Percentiles rank a stretch among this genome's conserved stretches.
Evolutionary conservation across 2,888 invertebrate species (phyloP).

Genomic region (Agrochola litura): DNA sequence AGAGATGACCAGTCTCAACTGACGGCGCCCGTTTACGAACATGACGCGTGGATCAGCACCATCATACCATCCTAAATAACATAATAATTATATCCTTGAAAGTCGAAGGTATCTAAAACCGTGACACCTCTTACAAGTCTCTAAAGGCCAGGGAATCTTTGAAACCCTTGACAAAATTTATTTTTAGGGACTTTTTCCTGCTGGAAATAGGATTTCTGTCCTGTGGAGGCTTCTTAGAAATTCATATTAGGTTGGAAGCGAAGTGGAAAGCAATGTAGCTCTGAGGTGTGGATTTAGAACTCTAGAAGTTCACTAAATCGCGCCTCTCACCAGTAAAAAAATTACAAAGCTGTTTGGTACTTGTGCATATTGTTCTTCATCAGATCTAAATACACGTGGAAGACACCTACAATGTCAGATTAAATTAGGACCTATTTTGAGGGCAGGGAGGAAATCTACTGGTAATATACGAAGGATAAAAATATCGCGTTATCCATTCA

Average conservation of each 20-base stretch:
- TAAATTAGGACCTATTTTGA: background rate
- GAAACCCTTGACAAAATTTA: constrained; percentile 50
- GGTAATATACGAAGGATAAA: background rate
- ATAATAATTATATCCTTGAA: constrained; percentile 8
- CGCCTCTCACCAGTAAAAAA: too few relatives aligned
- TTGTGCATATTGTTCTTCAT: background rate
- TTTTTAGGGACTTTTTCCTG: constrained; percentile 10
- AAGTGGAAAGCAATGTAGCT: constrained; percentile 1
- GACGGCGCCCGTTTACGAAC: too few relatives aligned
- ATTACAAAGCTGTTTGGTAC: background rate
- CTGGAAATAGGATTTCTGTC: background rate
- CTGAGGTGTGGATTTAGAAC: background rate
- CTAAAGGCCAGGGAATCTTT: constrained; percentile 64
- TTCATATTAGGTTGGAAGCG: constrained; percentile 6
- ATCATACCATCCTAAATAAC: constrained; percentile 9
- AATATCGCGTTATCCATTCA: constrained; percentile 20
- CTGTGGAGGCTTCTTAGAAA: constrained; percentile 7
- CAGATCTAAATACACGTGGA: background rate
- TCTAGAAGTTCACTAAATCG: background rate
- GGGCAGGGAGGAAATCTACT: background rate
- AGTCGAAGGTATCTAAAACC: constrained; percentile 33
- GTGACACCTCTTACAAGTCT: constrained; percentile 53
- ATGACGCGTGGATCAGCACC: too few relatives aligned
- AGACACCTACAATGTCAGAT: background rate
- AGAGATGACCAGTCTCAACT: too few relatives aligned